Evolutionary conservation across 1,140 invertebrate genomes (phyloP).

Genomic region (Plodia interpunctella): DNA sequence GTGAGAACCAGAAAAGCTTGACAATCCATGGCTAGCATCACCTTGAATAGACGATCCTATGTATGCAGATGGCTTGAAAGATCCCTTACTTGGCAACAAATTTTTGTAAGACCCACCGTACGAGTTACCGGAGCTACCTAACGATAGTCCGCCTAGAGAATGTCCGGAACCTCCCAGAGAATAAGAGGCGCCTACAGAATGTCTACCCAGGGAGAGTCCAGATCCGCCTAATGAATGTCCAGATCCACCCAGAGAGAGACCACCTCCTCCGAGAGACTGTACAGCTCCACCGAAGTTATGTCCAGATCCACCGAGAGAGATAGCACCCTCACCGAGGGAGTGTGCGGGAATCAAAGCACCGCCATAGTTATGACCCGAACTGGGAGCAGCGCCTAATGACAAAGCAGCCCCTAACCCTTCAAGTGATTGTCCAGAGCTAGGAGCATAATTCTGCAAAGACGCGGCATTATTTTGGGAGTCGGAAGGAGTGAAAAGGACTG

Average conservation of each 20-base stretch:
- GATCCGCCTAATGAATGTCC: constrained; percentile 35
- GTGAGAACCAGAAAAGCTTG: constrained; percentile 42
- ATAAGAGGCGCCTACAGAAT: constrained; percentile 2
- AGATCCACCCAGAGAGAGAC: constrained; percentile 12
- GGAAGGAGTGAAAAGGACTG: constrained; percentile 55
- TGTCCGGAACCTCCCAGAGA: constrained; percentile 11
- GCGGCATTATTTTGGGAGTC: constrained; percentile 37
- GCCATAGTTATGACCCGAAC: constrained; percentile 24
- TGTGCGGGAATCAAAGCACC: constrained; percentile 21
- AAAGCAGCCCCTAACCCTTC: constrained; percentile 31
- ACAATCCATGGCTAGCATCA: constrained; percentile 44
- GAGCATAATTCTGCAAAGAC: constrained; percentile 35
- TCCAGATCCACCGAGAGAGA: constrained; percentile 8
- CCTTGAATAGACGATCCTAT: constrained; percentile 54
- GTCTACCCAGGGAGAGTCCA: constrained; percentile 18
- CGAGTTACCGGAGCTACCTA: constrained; percentile 15
- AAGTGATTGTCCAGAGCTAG: constrained; percentile 43
- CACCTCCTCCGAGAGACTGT: constrained; percentile 9
- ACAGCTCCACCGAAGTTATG: constrained; percentile 31
- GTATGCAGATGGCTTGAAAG: constrained; percentile 64
- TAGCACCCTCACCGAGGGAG: constrained; percentile 12
- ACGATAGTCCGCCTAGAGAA: constrained; percentile 12
- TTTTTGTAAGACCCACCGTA: constrained; percentile 45
- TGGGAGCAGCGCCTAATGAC: constrained; percentile 14
- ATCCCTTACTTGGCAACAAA: constrained; percentile 47